phyloP scores from a whole-genome alignment of 2,113 vertebrate species.

The Xenus cinereus region DNA sequence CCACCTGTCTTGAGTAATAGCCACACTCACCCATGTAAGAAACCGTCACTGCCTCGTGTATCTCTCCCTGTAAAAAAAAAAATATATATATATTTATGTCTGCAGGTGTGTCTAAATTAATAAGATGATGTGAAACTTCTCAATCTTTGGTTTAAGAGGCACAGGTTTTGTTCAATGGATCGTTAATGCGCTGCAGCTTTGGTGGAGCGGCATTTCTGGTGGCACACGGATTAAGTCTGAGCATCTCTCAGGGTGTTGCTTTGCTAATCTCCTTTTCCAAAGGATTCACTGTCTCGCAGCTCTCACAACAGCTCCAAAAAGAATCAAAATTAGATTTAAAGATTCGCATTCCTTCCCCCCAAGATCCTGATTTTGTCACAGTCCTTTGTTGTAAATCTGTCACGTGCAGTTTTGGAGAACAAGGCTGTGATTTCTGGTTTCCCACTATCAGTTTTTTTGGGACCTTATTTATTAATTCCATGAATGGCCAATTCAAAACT shows the following conservation, averaged over 20 bases:
- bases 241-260: not conserved
- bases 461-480: not conserved
- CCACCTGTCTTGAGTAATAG: not conserved
- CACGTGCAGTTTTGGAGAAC: not conserved
- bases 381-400: not conserved
- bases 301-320: not conserved
- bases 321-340: not conserved
- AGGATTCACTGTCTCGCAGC: not conserved
- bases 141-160: not conserved
- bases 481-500: not conserved
- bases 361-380: not conserved
- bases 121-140: not conserved
- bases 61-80: not conserved
- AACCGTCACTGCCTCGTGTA: rapidly evolving
- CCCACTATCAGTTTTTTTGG: not conserved
- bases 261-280: not conserved
- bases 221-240: not conserved
- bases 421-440: not conserved
- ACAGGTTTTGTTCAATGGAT: not conserved
- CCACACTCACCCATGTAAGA: rapidly evolving
- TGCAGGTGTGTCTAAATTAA: not conserved
- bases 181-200: not conserved
- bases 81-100: not conserved
- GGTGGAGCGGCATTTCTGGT: not conserved
- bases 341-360: not conserved